Evolutionary conservation across 2,113 vertebrate species (phyloP).

Genomic region (Sus scrofa): T2T-Sscrofa CM000814.6:98862501-98863000

Average conservation of each 20-base stretch:
- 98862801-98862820: not conserved
- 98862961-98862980: conserved; percentile 31
- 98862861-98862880: not conserved
- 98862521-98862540: not conserved
- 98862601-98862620: not conserved
- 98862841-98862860: conserved; percentile 44
- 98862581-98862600: not conserved
- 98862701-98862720: not conserved
- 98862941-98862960: conserved; percentile 46
- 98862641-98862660: not conserved
- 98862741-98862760: not conserved
- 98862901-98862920: conserved; percentile 36
- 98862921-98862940: conserved; percentile 5
- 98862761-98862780: not conserved
- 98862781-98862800: not conserved
- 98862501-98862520: not conserved
- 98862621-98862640: not conserved
- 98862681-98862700: not conserved
- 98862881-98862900: not conserved
- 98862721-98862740: not conserved
- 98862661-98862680: not conserved
- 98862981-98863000: conserved; percentile 23
- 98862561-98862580: not conserved
- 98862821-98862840: not conserved
- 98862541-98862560: not conserved